phyloP scores from a whole-genome alignment of 2,113 vertebrate genomes.

The Onychostruthus taczanowskii region DNA sequence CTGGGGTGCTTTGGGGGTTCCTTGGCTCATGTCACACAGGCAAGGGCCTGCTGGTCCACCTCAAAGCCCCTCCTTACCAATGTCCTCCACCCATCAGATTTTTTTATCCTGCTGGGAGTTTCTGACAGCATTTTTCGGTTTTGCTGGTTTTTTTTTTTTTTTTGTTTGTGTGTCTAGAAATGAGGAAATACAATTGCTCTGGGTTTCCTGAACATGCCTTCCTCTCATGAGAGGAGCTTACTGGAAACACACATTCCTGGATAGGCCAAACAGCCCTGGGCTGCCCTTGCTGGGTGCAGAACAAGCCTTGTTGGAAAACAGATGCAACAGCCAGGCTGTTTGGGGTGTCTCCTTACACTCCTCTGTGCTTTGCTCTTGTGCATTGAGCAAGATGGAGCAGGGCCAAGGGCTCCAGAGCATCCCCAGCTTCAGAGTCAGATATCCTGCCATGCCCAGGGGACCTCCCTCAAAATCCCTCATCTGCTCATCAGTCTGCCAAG shows the following conservation, averaged over 20 bases:
- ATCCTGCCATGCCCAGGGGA: neutral
- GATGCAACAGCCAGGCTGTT: neutral
- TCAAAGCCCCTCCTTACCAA: neutral
- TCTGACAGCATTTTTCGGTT: neutral
- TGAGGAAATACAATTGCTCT: constrained; percentile 1
- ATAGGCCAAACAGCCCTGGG: constrained; percentile 16
- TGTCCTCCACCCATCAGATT: neutral
- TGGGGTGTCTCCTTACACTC: neutral
- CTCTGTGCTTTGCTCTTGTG: neutral
- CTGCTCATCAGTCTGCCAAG: neutral
- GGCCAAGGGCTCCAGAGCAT: neutral
- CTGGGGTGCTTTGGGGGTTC: neutral
- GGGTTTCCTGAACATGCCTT: constrained; percentile 8
- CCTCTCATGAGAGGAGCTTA: constrained; percentile 1
- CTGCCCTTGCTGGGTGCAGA: neutral
- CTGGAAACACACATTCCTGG: constrained; percentile 37
- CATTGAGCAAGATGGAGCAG: neutral
- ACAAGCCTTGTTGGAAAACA: neutral
- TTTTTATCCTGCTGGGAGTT: neutral
- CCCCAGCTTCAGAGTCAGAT: neutral
- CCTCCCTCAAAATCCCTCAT: neutral
- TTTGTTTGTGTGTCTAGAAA: neutral
- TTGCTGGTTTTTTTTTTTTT: neutral
- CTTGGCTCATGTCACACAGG: neutral
- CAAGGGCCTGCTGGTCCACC: neutral